Evolutionary conservation across 1,140 invertebrate genomes (phyloP), one percentile per base, ranked within the genome.

Genomic region (Sesamia nonagrioides): DNA sequence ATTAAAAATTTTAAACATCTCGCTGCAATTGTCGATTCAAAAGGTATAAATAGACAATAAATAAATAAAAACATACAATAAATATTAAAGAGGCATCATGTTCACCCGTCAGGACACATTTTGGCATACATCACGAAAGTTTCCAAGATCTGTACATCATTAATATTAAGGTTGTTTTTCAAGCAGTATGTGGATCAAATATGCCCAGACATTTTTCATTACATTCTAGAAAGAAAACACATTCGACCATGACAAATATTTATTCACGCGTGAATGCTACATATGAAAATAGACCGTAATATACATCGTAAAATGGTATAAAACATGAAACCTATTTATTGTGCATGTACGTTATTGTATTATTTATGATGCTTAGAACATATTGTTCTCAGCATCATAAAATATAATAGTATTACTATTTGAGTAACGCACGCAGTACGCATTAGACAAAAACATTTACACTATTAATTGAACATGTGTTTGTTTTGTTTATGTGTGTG

Each of bases 231-330:
- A 71, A 48, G 66, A 68, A 71, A 71, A 52, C 68, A 48, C 63
- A 71, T 37, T 54, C 68, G 37, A 74, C 37, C 17, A 60, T 74
- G 52, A 74, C 52, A 58, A 74, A 74, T 74, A 74, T 74, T 74
- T 74, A 37, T 13, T 42, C 50, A 74, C 18, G 71, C 52, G 37
- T 58, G 52, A 74, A 71, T 48, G 50, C 9, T 27, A 71, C 68
- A 71, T 17, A 71, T 54, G 68, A 71, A 54, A 54, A 54, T 71
- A 71, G 68, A 52, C 33, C 15, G 68, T 54, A 71, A 71, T 54
- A 71, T 21, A 35, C 45, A 18, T 54, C 35, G 68, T 71, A 54
- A 35, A 50, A 37, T 17, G 40, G 54, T 52, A 54, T 52, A 37
- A 52, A 71, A 71, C 68, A 71, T 18, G 35, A n/a, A 58, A 60